phyloP scores from a whole-genome alignment of 1,140 invertebrate species.

The Brachionus rubens region DNA sequence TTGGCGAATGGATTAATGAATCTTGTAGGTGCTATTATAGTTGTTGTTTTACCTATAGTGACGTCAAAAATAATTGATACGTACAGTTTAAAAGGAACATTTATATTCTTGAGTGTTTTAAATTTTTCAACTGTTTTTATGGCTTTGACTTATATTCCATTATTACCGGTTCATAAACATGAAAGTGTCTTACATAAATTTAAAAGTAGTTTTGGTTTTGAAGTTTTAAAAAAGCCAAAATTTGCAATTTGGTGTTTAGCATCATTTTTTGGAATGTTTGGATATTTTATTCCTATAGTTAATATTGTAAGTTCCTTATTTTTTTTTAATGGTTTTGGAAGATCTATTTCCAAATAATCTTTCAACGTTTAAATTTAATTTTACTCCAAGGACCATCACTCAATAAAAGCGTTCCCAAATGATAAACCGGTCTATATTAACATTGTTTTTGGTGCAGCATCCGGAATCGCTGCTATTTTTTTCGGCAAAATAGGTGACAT shows the following conservation, averaged over 20 bases:
- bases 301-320: constrained; percentile 13
- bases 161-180: neutral
- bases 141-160: constrained; percentile 14
- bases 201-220: constrained; percentile 35
- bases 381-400: constrained; percentile 29
- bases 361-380: too few relatives aligned
- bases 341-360: too few relatives aligned
- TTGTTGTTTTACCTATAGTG: constrained; percentile 17
- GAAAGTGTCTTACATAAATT: neutral
- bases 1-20: constrained; percentile 43
- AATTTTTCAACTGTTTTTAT: constrained; percentile 26
- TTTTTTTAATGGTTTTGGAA: too few relatives aligned
- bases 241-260: constrained; percentile 25
- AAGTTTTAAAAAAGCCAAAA: neutral
- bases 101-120: constrained; percentile 4
- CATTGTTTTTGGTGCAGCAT: constrained; percentile 40
- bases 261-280: constrained; percentile 25
- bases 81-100: neutral
- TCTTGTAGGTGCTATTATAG: constrained; percentile 4
- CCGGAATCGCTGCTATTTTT: constrained; percentile 8
- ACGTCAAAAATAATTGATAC: constrained; percentile 10
- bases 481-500: constrained; percentile 33
- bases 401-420: constrained; percentile 28
- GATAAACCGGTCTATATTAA: constrained; percentile 29
- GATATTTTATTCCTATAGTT: constrained; percentile 37